Conservation (phyloP, 2,888 invertebrate species). For the Mamestra brassicae region DNA sequence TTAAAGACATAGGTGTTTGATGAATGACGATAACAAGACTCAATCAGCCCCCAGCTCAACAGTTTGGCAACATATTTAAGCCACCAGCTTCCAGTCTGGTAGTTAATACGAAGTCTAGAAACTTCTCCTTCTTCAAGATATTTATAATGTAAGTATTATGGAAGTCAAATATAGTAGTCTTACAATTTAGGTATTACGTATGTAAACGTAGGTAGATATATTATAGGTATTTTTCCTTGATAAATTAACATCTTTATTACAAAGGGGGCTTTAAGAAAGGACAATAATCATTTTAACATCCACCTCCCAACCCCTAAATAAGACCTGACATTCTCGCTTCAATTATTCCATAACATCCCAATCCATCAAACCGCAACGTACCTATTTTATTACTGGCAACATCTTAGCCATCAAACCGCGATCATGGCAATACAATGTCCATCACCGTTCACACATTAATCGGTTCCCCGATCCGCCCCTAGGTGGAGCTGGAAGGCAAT, state of each 20-base stretch:
- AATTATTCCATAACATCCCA: conserved; percentile 44
- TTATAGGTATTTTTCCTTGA: no score
- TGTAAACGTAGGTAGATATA: no score
- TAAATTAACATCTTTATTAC: neutral
- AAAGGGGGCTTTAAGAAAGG: neutral
- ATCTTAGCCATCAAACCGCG: conserved; percentile 58
- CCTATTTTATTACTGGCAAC: conserved; percentile 25
- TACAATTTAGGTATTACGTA: no score
- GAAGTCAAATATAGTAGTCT: no score
- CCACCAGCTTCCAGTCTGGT: no score
- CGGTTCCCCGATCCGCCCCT: conserved; percentile 68
- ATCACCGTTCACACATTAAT: conserved; percentile 62
- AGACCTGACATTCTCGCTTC: neutral
- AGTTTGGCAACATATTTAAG: no score
- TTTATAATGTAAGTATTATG: no score
- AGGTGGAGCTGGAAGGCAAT: conserved; percentile 80
- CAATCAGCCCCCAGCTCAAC: no score
- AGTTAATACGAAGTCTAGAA: no score
- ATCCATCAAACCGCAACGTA: conserved; percentile 50
- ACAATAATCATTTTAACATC: neutral
- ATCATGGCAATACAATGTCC: conserved; percentile 65
- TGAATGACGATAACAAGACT: no score
- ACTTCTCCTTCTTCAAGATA: no score
- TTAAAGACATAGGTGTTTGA: no score
- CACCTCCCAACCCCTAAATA: neutral